Evolutionary conservation across 2,888 invertebrate species (phyloP), one percentile per base, ranked within the genome.

Genomic region (Odontocolon sp.): DNA sequence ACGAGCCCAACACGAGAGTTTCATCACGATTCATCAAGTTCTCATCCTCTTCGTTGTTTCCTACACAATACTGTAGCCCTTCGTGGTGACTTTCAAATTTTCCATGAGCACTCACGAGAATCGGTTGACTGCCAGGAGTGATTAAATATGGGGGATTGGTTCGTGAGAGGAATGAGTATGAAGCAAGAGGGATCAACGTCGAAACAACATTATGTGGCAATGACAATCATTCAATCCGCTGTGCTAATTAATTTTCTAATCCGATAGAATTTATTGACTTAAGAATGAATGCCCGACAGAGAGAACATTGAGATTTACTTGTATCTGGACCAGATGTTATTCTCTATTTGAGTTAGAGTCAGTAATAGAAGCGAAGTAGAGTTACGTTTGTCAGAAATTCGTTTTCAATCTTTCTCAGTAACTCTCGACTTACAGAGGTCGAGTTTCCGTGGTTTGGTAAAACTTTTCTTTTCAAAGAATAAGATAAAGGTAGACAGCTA

Each of bases 381-480:
- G 33, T 47, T 33, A 6, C 6, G 33, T 63, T 38, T 21, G 26
- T 26, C 47, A 5, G 36, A 50, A 52, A 64, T 69, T 66, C 38
- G 23, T 61, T 52, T 70, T 76, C 45, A 47, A 54, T 61, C 56
- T 52, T 45, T 26, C 11, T 54, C 21, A 63, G 38, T 14, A 14
- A 11, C 36, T 50, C 36, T 59, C 8, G 57, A 45, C 11, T 63
- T 18, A 3, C 14, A 47, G 11, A 14, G 47, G 36, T 5, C 11
- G 42, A 47, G 54, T 52, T 67, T 8, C 36, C 9, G 40, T 47
- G 14, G 5, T 33, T n/a, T 9, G 5, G 5, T 52, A 14, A 26
- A 67, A 68, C 56, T 77, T 68, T 45, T 63, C 40, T 67, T 23
- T n/a, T 26, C 18, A 38, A n/a, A 5, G 26, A 50, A 63, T 31